phyloP scores from a whole-genome alignment of 64 coral and sea anemone genomes.

The Montipora capricornis region DNA sequence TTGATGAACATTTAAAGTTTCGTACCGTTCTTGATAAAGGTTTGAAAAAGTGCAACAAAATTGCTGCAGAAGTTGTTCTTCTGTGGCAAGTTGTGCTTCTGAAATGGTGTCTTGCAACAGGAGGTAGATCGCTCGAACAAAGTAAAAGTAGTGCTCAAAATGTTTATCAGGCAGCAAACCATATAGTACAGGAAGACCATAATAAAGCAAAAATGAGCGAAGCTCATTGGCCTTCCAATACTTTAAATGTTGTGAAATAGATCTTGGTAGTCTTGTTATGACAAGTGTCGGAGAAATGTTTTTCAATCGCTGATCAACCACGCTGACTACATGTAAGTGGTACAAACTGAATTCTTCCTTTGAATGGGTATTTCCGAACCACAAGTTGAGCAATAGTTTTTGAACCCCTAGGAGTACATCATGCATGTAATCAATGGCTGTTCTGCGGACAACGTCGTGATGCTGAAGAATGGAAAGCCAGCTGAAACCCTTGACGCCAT shows the following conservation, averaged over 20 bases:
- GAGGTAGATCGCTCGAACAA: constrained; percentile 54
- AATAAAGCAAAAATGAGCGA: constrained; percentile 69
- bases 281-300: constrained; percentile 48
- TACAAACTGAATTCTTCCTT: constrained; percentile 14
- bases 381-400: constrained; percentile 63
- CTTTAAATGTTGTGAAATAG: constrained; percentile 60
- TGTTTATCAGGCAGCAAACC: constrained; percentile 59
- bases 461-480: constrained; percentile 45
- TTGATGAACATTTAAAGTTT: constrained; percentile 60
- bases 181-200: constrained; percentile 56
- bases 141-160: constrained; percentile 57
- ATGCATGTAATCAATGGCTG: constrained; percentile 70
- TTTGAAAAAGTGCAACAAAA: constrained; percentile 15
- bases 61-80: constrained; percentile 2
- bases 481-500: constrained; percentile 61
- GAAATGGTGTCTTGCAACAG: constrained; percentile 59
- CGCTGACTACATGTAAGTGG: background rate
- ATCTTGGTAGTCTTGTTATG: constrained; percentile 43
- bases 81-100: background rate
- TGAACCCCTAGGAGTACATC: constrained; percentile 52
- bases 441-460: constrained; percentile 59
- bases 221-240: constrained; percentile 74
- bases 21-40: constrained; percentile 33
- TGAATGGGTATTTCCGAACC: constrained; percentile 26
- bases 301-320: constrained; percentile 7